phyloP scores from a whole-genome alignment of 2,797 vertebrate species.

The Enteromius radiatus region DNA sequence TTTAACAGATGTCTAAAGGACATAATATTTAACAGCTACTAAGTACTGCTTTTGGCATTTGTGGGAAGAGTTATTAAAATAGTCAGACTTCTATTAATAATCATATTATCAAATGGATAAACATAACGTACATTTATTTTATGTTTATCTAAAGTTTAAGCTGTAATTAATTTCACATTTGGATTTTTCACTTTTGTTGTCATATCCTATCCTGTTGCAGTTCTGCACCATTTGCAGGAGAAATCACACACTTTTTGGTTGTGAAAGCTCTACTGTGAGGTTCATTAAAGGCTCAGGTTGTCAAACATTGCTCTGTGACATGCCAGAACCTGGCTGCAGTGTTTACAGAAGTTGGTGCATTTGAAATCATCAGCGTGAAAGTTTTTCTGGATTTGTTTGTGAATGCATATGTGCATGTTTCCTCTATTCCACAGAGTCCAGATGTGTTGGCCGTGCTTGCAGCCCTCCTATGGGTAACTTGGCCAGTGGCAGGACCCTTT shows the following conservation, averaged over 20 bases:
- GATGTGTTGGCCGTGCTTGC: slow-evolving; percentile 82
- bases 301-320: slow-evolving; percentile 22
- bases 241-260: neutral
- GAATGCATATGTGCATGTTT: neutral
- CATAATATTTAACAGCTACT: neutral
- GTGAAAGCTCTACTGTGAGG: slow-evolving; percentile 15
- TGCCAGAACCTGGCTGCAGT: slow-evolving; percentile 34
- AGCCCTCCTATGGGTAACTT: slow-evolving; percentile 88
- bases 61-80: neutral
- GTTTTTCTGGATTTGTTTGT: slow-evolving; percentile 15
- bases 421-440: slow-evolving; percentile 69
- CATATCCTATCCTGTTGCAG: neutral
- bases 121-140: too few relatives aligned
- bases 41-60: neutral
- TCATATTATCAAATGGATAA: neutral
- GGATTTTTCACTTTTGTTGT: neutral
- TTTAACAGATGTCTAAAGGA: neutral
- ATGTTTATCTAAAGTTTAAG: neutral
- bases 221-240: neutral
- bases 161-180: neutral
- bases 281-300: slow-evolving; percentile 23
- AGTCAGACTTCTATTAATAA: neutral
- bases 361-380: slow-evolving; percentile 30
- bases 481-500: slow-evolving; percentile 81
- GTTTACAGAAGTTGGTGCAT: slow-evolving; percentile 29